Evolutionary conservation across 2,113 vertebrate genomes (phyloP), one percentile per base, ranked within the genome.

Genomic region (Oenanthe oenanthe): DNA sequence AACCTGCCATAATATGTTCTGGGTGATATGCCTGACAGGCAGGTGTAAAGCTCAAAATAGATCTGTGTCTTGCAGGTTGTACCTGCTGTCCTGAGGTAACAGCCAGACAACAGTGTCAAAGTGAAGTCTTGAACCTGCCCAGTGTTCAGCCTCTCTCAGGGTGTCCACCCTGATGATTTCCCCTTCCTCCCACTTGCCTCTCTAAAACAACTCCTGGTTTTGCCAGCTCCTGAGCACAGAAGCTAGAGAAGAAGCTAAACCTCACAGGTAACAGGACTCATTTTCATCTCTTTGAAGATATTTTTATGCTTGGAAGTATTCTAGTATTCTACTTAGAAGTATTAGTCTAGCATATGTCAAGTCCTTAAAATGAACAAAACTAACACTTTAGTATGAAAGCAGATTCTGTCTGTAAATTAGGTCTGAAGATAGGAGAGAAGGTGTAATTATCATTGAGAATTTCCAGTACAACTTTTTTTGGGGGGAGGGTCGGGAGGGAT

Each of bases 371-470:
- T 66, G 29, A 89, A 66, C 32, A 78, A 78, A 96, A 47, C 8
- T 40, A 85, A 42, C 36, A 77, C 40, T 70, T 83, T 13, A 42
- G 17, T 48, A 28, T 31, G 62, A 68, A 82, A 75, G 54, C 62
- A 94, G 56, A 34, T 83, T 92, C 45, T 63, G 42, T 42, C 57
- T 71, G 26, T 20, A 86, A 89, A 89, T 78, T 65, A 77, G 29
- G 34, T 74, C 60, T 88, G 40, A 40, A 85, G 61, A 93, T 53
- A 73, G 45, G 21, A 85, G 22, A 92, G 38, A 67, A 87, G 38
- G 19, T 85, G 40, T 57, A 89, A 85, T 85, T 92, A 92, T 67
- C 53, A 19, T 36, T 63, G 47, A 21, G 58, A 92, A 89, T 85
- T 93, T 91, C 53, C 40, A 81, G n/a, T 21, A 86, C 6, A 32